These are phyloP conservation scores for Tachystola acroxantha DNA, from an alignment of 2,888 invertebrate species.

Conservation along the genomic window DNA sequence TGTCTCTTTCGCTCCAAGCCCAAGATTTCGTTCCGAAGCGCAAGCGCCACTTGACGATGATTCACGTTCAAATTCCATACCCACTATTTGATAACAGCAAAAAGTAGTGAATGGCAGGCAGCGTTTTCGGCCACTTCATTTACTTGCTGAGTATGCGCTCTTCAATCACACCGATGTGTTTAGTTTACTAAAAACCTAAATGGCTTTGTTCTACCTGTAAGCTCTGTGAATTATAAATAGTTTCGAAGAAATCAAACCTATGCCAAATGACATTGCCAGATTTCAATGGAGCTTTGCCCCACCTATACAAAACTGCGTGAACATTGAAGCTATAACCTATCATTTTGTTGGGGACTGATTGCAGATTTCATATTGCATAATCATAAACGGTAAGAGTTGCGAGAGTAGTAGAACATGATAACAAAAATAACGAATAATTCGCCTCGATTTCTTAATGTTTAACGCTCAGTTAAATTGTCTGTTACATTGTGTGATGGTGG, in stretches of 20 bases:
- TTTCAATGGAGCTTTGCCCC: no score
- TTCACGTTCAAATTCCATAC: conserved; percentile 72
- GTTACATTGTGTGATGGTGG: no score
- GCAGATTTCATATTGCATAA: no score
- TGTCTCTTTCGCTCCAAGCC: conserved; percentile 62
- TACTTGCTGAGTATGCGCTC: conserved; percentile 46
- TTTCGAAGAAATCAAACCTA: neutral
- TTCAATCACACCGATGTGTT: conserved; percentile 28
- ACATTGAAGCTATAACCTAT: no score
- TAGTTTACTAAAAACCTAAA: conserved; percentile 38
- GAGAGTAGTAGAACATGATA: no score
- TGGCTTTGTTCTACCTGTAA: conserved; percentile 7
- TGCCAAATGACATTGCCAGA: no score
- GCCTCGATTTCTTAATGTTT: no score
- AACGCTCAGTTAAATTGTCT: no score
- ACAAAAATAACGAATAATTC: no score
- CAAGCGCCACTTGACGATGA: conserved; percentile 75
- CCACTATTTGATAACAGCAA: conserved; percentile 73
- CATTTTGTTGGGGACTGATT: no score
- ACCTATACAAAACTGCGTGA: no score
- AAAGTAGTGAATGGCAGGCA: conserved; percentile 66
- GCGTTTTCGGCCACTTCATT: conserved; percentile 60
- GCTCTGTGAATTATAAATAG: conserved; percentile 4
- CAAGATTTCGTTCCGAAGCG: conserved; percentile 56
- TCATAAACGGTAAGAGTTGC: no score